Evolutionary conservation across 2,888 invertebrate species (phyloP), one percentile per base, ranked within the genome.

Genomic region (Marronus borbonicus): DNA sequence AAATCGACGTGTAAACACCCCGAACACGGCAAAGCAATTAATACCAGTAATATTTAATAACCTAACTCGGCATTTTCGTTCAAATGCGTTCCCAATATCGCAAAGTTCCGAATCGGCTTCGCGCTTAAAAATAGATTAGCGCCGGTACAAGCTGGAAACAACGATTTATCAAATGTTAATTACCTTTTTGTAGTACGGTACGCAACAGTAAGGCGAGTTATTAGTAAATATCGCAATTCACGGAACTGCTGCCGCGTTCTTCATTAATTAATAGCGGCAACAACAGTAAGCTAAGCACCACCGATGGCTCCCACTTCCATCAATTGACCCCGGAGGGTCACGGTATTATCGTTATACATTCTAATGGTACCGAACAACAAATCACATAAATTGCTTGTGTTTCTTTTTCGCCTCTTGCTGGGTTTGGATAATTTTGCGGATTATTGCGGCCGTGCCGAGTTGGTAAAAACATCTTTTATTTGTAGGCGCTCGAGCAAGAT

Each of bases 111-210:
- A 66, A 66, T 66, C 65, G 65, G 39, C 65, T 20, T 10, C 39
- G 10, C 49, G 44, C 65, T 66, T 66, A 66, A 66, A 66, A 66
- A 66, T 66, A 66, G 49, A 66, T 66, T 66, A 66, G 65, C 17
- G 20, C 55, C 17, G 55, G 65, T 66, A 44, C 65, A 10, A 44
- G 44, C 65, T 66, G 20, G 17, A 20, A 39, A 44, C 24, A 66
- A 66, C 65, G 44, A 66, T 44, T 66, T 66, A 66, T 66, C 65
- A 66, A 66, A 66, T 66, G 44, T 49, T 66, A 66, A 66, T 66
- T 66, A 66, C 20, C 28, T 39, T 66, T 44, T 66, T 66, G 55
- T 55, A 55, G 55, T 55, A 55, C 55, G 17, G 10, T 55, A 55
- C 55, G 55, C 55, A 55, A 58, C 55, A 58, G 55, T 58, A 58